A percentile compares a stretch with the other conserved stretches of the same genome.
Evolutionary conservation across 2,113 vertebrate genomes (phyloP).

Genomic region (Platanista minor): DNA sequence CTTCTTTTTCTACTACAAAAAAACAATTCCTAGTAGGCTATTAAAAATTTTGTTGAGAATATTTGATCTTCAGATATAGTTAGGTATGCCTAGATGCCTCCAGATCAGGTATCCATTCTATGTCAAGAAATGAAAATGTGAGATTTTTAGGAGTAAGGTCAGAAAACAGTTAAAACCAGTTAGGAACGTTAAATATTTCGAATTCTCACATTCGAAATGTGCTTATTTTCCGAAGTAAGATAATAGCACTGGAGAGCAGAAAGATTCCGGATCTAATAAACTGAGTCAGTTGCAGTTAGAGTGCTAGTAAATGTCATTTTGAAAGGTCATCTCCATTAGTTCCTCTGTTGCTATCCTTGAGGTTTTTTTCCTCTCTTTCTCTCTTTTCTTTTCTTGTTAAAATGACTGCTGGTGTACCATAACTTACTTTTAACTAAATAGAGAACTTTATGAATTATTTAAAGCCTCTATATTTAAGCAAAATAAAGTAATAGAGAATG

Average conservation of each 20-base stretch:
- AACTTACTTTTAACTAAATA: conserved; percentile 26
- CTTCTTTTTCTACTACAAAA: not conserved
- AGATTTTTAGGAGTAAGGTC: conserved; percentile 7
- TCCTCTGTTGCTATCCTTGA: not conserved
- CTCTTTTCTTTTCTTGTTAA: not conserved
- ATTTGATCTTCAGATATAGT: conserved; percentile 18
- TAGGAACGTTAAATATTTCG: not conserved
- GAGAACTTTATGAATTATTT: conserved; percentile 32
- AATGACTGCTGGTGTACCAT: not conserved
- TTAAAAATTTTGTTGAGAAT: not conserved
- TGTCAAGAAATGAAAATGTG: conserved; percentile 21
- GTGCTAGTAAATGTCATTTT: conserved; percentile 28
- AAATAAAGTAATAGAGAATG: conserved; percentile 13
- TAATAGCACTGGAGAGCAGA: not conserved
- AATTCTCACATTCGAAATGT: not conserved
- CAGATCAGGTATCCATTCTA: not conserved
- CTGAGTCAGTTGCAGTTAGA: not conserved
- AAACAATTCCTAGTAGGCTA: not conserved
- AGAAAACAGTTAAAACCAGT: conserved; percentile 14
- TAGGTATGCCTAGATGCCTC: not conserved
- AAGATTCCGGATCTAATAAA: conserved; percentile 18
- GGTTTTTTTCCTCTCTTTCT: not conserved
- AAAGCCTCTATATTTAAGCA: not conserved
- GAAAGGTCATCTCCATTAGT: conserved; percentile 38
- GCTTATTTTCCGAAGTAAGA: conserved; percentile 6